Conservation (phyloP, 1,140 invertebrate genomes). For the Nymphalis io region DNA sequence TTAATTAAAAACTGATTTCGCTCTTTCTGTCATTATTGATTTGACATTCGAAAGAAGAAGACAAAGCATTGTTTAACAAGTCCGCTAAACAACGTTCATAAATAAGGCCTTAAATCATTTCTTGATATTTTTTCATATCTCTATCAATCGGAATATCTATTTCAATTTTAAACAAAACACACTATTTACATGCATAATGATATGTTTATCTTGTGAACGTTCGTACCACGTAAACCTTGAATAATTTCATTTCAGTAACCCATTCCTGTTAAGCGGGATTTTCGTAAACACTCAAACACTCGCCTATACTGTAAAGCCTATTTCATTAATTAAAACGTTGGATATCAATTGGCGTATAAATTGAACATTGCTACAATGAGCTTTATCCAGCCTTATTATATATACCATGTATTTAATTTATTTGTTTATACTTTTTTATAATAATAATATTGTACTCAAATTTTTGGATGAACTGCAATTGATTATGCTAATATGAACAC, state of each 20-base stretch:
- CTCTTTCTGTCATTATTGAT: too few species aligned
- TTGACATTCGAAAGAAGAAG: too few species aligned
- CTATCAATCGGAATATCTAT: neutral
- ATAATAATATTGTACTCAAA: too few species aligned
- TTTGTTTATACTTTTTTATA: too few species aligned
- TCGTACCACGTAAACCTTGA: neutral
- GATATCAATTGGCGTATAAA: neutral
- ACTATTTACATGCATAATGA: neutral
- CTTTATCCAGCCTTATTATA: too few species aligned
- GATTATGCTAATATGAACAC: too few species aligned
- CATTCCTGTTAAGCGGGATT: neutral
- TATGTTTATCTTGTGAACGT: neutral
- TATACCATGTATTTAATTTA: too few species aligned
- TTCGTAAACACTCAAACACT: neutral
- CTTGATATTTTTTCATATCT: neutral
- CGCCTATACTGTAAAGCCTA: constrained; percentile 6
- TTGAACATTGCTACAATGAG: neutral
- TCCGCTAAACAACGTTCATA: too few species aligned
- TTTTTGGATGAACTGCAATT: too few species aligned
- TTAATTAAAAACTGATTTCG: too few species aligned
- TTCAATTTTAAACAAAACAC: neutral
- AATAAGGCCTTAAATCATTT: too few species aligned
- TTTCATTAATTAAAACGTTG: constrained; percentile 7
- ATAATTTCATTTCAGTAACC: constrained; percentile 4
- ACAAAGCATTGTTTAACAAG: too few species aligned